A percentile compares a stretch with the other conserved stretches of the same genome.
phyloP scores from a whole-genome alignment of 2,888 invertebrate species.

The Pasiphila rectangulata region DNA sequence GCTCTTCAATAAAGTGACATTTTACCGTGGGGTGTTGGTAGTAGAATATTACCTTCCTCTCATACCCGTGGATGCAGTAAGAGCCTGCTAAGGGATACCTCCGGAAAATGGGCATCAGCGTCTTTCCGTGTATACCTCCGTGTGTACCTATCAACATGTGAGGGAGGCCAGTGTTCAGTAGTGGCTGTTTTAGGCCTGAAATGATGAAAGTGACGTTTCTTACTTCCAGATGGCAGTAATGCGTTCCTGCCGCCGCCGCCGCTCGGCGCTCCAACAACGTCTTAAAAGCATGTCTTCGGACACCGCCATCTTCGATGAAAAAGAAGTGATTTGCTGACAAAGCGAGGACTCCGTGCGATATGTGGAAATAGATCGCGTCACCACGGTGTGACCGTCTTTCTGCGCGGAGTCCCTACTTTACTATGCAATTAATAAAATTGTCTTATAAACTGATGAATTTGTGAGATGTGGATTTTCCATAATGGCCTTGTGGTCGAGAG shows the following conservation, averaged over 20 bases:
- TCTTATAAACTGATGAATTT: slow-evolving; percentile 3
- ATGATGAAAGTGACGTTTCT: too few relatives aligned
- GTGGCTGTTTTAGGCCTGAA: too few relatives aligned
- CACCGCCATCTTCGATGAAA: slow-evolving; percentile 91
- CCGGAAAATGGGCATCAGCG: too few relatives aligned
- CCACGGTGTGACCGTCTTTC: slow-evolving; percentile 89
- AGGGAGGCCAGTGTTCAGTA: too few relatives aligned
- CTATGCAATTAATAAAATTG: neutral
- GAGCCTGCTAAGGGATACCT: too few relatives aligned
- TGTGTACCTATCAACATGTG: too few relatives aligned
- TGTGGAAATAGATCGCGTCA: slow-evolving; percentile 93
- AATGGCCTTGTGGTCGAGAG: neutral
- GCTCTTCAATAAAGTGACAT: too few relatives aligned
- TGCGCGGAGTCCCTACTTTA: slow-evolving; percentile 59
- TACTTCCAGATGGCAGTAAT: slow-evolving; percentile 54
- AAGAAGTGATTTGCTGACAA: slow-evolving; percentile 97
- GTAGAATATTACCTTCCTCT: too few relatives aligned
- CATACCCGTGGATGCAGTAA: too few relatives aligned
- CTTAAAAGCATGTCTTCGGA: slow-evolving; percentile 90
- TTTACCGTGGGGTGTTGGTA: too few relatives aligned
- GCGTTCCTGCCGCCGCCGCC: slow-evolving; percentile 84
- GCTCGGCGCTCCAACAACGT: slow-evolving; percentile 89
- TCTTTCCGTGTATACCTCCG: too few relatives aligned
- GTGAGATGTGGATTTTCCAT: neutral
- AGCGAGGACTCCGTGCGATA: slow-evolving; percentile 97